Evolutionary conservation across 1,140 invertebrate species (phyloP).

Genomic region (Phthorimaea operculella): DNA sequence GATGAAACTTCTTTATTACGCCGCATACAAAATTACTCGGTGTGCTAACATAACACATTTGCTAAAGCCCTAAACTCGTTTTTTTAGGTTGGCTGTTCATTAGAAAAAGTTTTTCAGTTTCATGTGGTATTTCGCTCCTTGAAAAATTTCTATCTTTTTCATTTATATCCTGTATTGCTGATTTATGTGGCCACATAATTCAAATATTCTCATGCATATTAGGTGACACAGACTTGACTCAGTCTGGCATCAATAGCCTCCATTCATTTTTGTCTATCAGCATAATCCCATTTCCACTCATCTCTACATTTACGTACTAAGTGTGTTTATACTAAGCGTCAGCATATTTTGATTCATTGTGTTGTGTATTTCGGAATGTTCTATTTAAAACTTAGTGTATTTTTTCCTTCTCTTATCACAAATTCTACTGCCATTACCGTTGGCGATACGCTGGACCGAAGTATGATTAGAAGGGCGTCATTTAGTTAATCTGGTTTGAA

Average conservation of each 20-base stretch:
- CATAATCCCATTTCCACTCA: slow-evolving; percentile 9
- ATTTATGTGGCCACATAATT: too few relatives aligned
- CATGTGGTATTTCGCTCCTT: too few relatives aligned
- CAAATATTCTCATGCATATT: too few relatives aligned
- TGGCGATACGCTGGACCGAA: neutral
- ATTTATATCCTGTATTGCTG: too few relatives aligned
- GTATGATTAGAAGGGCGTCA: neutral
- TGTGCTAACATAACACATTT: too few relatives aligned
- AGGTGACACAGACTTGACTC: slow-evolving; percentile 7
- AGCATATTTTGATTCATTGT: neutral
- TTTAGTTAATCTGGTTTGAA: neutral
- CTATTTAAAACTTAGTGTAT: neutral
- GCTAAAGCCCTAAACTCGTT: too few relatives aligned
- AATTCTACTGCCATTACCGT: neutral
- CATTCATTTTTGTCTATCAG: slow-evolving; percentile 24
- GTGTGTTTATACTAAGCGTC: slow-evolving; percentile 14
- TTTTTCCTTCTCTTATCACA: neutral
- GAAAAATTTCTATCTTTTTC: too few relatives aligned
- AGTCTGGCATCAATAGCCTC: slow-evolving; percentile 10
- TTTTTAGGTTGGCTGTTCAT: too few relatives aligned
- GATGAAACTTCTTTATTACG: too few relatives aligned
- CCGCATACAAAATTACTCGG: too few relatives aligned
- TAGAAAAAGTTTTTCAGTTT: too few relatives aligned
- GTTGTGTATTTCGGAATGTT: neutral
- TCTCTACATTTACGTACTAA: slow-evolving; percentile 18